Evolutionary conservation across 2,113 vertebrate species (phyloP), one percentile per base, ranked within the genome.

Genomic region (Anser cygnoides): DNA sequence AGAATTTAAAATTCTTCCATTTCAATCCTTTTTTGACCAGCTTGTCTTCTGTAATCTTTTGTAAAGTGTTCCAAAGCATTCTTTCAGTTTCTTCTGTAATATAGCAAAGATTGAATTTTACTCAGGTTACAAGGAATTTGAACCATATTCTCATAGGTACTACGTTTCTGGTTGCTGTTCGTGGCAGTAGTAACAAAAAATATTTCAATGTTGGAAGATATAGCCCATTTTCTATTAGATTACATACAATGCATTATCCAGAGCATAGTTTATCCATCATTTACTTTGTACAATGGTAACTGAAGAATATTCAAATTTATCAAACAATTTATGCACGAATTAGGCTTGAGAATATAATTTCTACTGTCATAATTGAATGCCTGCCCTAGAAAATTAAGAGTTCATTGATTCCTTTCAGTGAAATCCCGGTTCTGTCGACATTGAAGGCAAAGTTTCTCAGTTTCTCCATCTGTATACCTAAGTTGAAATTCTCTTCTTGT

Each of bases 21-120:
- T 93, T 92, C 87, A 89, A 95, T 94, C 35, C 54, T 90, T 61
- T 90, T 50, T 43, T 81, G 28, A 86, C 86, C 71, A 67, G 26
- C 68, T 74, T 72, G 31, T 71, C 62, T 89, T 61, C 39, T 57
- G 28, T 52, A 80, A 66, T 83, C 50, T 92, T 68, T 35, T 31
- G 57, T 19, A 83, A 89, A 70, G 8, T 46, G 7, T 31, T n/a
- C 3, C 31, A 58, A 82, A 61, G 22, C 4, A 3, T 57, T 91
- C 39, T 18, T 26, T 88, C 28, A 1, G 0, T 71, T 91, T 86
- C 20, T 61, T 49, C 66, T 44, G 8, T 41, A 84, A 67, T 43
- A 37, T 4, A 57, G 13, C 28, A 28, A 92, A 80, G 67, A 59
- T 19, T 21, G 6, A 2, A 75, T 81, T 76, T 44, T 58, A 21